Conservation (phyloP, 2,888 invertebrate genomes). For the Lasioglossum oenotherae region DNA sequence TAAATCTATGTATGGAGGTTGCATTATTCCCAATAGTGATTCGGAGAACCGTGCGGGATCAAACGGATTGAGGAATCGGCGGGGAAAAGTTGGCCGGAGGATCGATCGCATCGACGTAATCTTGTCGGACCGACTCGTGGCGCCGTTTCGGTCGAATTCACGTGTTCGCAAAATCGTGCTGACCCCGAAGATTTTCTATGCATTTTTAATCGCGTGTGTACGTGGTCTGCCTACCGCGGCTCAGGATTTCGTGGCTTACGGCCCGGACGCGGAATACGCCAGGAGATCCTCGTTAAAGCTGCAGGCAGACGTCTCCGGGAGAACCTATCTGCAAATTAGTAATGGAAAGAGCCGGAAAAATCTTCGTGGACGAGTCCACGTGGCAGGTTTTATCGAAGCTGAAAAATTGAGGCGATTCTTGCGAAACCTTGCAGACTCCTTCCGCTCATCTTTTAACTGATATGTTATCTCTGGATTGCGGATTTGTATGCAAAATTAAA, state of each 20-base stretch:
- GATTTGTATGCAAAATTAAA: background rate
- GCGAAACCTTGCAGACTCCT: background rate
- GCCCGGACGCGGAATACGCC: slow-evolving; percentile 45
- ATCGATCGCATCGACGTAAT: slow-evolving; percentile 16
- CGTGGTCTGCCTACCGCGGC: slow-evolving; percentile 41
- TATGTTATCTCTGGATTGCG: background rate
- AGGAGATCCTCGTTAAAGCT: slow-evolving; percentile 25
- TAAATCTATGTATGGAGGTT: background rate
- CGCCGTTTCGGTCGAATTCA: slow-evolving; percentile 15
- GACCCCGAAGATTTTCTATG: slow-evolving; percentile 59
- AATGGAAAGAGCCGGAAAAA: slow-evolving; percentile 24
- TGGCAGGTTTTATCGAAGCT: background rate
- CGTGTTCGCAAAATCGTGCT: slow-evolving; percentile 40
- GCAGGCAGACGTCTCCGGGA: background rate
- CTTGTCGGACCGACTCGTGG: background rate
- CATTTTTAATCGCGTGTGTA: slow-evolving; percentile 66
- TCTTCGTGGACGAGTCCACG: background rate
- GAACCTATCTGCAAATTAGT: slow-evolving; percentile 27
- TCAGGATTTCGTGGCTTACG: slow-evolving; percentile 49
- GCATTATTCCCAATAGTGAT: slow-evolving; percentile 4
- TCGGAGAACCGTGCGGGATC: background rate
- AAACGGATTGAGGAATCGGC: slow-evolving; percentile 3
- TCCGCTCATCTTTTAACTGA: background rate
- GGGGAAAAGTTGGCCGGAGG: background rate
- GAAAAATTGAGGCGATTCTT: background rate